Evolutionary conservation across 2,888 invertebrate species (phyloP), one percentile per base, ranked within the genome.

Genomic region (Pristionchus maxplancki): DNA sequence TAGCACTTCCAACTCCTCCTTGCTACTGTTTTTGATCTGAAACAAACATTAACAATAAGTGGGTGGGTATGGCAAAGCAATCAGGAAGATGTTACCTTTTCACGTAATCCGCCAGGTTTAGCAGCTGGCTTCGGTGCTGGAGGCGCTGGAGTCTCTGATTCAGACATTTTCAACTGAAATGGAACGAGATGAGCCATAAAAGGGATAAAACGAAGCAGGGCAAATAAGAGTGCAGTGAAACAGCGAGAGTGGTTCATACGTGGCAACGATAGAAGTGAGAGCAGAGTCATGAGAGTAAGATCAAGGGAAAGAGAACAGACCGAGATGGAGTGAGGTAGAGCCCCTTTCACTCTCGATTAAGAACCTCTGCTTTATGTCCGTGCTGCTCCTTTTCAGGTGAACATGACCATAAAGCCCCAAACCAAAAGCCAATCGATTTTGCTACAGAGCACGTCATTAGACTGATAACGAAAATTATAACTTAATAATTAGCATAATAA

Each of bases 51-150:
- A 48, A 20, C 20, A 62, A 6, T 62, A 37, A 4, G 8, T 1
- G 40, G 34, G 20, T n/a, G 24, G 31, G 6, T 3, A 15, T 9
- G 9, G 34, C 24, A 24, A 74, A 74, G 37, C 13, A 4, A 40
- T 44, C 15, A 1, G 9, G 28, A 28, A 48, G 15, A 0, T 6
- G n/a, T 20, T 9, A 84, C 84, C 58, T 84, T 84, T 34, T 84
- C 84, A 37, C 84, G 58, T 24, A 84, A 28, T 58, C 84, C 84
- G 3, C 84, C 84, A n/a, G 81, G 81, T 81, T 81, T 81, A 48
- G 81, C 81, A 20, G 81, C 48, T 81, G 81, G 81, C 13, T 28
- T 44, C 24, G 81, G 37, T 15, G 81, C 50, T 17, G 48, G 81
- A n/a, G 48, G 40, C 44, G 78, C 6, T 20, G 40, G 13, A 20